Evolutionary conservation across 2,113 vertebrate species (phyloP).

Genomic region (Sylvietta virens): DNA sequence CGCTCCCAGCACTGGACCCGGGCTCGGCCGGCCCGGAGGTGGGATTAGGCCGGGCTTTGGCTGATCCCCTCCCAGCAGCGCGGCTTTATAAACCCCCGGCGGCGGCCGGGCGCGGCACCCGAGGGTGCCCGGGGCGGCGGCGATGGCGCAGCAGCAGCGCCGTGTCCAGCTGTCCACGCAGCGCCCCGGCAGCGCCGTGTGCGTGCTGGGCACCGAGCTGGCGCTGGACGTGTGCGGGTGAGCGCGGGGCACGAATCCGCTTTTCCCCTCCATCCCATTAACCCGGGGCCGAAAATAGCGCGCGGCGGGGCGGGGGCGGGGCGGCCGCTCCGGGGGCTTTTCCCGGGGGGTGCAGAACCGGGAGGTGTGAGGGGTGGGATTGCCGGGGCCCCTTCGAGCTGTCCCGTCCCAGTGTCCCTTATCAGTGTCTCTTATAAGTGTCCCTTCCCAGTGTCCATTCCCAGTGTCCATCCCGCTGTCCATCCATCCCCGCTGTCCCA

Average conservation of each 20-base stretch:
- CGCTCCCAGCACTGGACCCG: fast-evolving
- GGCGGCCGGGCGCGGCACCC: not conserved
- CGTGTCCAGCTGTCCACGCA: conserved; percentile 67
- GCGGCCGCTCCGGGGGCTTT: not conserved
- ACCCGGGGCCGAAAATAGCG: not conserved
- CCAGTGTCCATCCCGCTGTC: not conserved
- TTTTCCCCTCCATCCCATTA: not conserved
- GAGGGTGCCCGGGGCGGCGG: not conserved
- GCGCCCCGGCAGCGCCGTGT: conserved; percentile 57
- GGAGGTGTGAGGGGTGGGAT: not conserved
- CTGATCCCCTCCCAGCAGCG: conserved; percentile 19
- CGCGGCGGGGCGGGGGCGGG: not conserved
- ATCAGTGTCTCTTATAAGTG: too few relatives aligned
- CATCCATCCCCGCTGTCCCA: not conserved
- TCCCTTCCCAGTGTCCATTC: not conserved
- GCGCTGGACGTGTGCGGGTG: conserved; percentile 70
- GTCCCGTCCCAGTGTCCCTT: not conserved
- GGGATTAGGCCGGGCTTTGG: not conserved
- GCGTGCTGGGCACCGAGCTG: conserved; percentile 69
- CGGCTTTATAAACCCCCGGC: conserved; percentile 14
- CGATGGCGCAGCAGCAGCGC: conserved; percentile 66
- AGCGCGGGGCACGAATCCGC: not conserved
- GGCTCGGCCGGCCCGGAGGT: not conserved
- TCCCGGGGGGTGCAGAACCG: not conserved
- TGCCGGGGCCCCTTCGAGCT: not conserved